Conservation (phyloP, 2,113 vertebrate genomes). For the Leiothrix lutea region DNA sequence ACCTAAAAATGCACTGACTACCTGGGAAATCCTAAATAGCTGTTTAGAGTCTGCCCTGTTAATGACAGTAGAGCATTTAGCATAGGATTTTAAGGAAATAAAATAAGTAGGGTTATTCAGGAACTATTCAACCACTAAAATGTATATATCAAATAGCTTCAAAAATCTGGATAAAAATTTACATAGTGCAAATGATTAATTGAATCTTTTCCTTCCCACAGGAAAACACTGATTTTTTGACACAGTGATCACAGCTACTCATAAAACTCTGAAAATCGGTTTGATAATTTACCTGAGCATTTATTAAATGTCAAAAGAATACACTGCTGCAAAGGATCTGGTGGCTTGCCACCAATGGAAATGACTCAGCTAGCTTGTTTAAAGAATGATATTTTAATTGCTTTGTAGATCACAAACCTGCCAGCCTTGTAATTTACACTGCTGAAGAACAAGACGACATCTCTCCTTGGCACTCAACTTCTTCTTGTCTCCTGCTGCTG, state of each 20-base stretch:
- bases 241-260: background rate
- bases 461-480: slow-evolving; percentile 79
- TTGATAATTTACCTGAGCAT: background rate
- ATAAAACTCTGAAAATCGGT: background rate
- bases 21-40: background rate
- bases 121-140: background rate
- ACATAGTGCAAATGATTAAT: background rate
- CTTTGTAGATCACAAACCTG: slow-evolving; percentile 81
- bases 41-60: background rate
- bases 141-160: background rate
- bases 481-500: slow-evolving; percentile 74
- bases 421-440: slow-evolving; percentile 90
- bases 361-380: slow-evolving; percentile 39
- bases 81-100: background rate
- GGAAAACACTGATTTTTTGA: background rate
- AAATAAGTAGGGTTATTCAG: background rate
- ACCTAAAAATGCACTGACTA: background rate
- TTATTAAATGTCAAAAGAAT: background rate
- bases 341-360: background rate
- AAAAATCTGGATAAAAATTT: background rate
- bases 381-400: slow-evolving; percentile 23
- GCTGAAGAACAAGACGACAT: slow-evolving; percentile 85
- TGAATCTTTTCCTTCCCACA: background rate
- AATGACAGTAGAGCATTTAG: background rate
- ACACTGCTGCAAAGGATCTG: background rate